Conservation (phyloP, 2,797 vertebrate genomes). For the Chaetophractus vellerosus region DNA sequence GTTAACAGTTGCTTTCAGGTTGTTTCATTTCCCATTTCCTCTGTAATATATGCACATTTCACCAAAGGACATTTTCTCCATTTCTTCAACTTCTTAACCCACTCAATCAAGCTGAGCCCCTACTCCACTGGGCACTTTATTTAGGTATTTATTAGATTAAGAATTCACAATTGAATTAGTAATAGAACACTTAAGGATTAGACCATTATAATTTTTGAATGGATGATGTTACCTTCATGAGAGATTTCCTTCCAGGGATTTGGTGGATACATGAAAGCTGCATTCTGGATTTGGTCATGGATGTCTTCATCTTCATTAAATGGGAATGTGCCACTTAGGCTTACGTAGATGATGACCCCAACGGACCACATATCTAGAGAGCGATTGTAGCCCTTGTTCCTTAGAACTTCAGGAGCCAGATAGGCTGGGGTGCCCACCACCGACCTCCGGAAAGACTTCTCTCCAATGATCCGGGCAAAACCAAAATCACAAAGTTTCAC, state of each 20-base stretch:
- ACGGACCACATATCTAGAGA: conserved; percentile 99
- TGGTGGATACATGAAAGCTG: conserved; percentile 99
- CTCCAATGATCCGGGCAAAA: conserved; percentile 98
- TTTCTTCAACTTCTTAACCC: neutral
- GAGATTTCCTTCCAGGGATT: conserved; percentile 98
- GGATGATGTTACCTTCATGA: conserved; percentile 92
- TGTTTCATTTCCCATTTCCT: neutral
- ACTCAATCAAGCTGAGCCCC: neutral
- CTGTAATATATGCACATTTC: neutral
- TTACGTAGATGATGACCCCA: conserved; percentile 98
- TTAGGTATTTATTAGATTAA: neutral
- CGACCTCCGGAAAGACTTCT: conserved; percentile 97
- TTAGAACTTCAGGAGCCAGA: conserved; percentile 96
- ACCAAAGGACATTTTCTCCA: neutral
- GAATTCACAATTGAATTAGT: neutral
- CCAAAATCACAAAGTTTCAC: conserved; percentile 99
- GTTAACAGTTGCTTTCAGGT: neutral
- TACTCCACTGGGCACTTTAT: neutral
- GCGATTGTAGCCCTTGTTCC: conserved; percentile 98
- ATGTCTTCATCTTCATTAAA: conserved; percentile 99
- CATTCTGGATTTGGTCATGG: conserved; percentile 98
- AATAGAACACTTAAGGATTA: neutral
- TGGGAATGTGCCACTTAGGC: conserved; percentile 97
- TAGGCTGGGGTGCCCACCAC: conserved; percentile 98
- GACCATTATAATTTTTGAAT: neutral